Conservation (phyloP, 2,888 invertebrate genomes). For the Drosophila bunnanda region DNA sequence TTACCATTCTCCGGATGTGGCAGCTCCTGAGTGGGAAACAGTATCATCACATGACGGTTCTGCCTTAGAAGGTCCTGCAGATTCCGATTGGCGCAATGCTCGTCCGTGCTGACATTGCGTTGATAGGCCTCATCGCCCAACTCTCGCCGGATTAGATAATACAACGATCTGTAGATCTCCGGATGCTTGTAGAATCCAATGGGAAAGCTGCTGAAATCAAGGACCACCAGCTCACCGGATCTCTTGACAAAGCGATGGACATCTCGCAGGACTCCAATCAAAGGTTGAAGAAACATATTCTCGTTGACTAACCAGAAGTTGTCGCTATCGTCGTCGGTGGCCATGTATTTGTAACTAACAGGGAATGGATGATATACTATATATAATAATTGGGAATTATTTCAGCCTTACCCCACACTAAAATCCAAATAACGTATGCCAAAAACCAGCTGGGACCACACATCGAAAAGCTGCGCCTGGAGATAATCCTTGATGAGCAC, state of each 20-base stretch:
- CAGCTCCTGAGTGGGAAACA: constrained; percentile 85
- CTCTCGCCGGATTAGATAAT: constrained; percentile 85
- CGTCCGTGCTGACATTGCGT: constrained; percentile 59
- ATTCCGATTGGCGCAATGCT: constrained; percentile 85
- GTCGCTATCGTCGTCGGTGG: constrained; percentile 60
- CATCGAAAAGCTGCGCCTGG: constrained; percentile 89
- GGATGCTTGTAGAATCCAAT: constrained; percentile 84
- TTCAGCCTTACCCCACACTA: constrained; percentile 89
- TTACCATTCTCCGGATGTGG: constrained; percentile 84
- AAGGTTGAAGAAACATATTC: constrained; percentile 86
- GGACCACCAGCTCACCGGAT: constrained; percentile 90
- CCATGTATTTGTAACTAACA: constrained; percentile 65
- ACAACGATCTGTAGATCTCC: constrained; percentile 85
- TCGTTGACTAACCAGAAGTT: constrained; percentile 84
- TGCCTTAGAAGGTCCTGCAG: constrained; percentile 87
- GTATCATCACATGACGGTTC: constrained; percentile 86
- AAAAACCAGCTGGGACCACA: constrained; percentile 93
- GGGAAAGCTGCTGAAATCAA: constrained; percentile 94
- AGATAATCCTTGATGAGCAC: constrained; percentile 84
- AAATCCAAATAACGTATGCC: constrained; percentile 93
- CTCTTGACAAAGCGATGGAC: constrained; percentile 88
- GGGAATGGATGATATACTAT: neutral
- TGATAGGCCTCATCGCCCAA: constrained; percentile 85
- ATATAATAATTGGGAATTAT: neutral
- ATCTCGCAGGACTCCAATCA: constrained; percentile 88